phyloP scores from a whole-genome alignment of 2,113 vertebrate species.

The Barnardius zonarius region DNA sequence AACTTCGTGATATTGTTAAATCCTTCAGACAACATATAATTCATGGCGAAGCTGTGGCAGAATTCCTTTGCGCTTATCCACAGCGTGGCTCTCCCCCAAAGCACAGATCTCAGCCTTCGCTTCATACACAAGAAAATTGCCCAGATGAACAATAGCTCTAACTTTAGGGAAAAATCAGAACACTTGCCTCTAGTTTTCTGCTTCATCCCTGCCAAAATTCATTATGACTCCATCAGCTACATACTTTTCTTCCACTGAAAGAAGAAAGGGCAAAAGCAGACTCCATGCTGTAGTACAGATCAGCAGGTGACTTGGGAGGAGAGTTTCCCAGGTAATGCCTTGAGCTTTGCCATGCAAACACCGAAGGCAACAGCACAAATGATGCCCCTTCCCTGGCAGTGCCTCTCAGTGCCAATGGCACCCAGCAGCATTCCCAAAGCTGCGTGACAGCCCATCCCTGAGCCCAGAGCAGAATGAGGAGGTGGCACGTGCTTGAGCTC shows the following conservation, averaged over 20 bases:
- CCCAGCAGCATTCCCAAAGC: fast-evolving
- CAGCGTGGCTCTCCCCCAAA: conserved; percentile 27
- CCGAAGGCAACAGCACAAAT: fast-evolving
- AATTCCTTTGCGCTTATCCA: conserved; percentile 47
- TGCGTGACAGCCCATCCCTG: background rate
- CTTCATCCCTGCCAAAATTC: background rate
- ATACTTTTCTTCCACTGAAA: background rate
- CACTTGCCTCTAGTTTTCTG: background rate
- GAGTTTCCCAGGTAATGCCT: background rate
- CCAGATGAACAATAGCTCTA: conserved; percentile 21
- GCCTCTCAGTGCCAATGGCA: background rate
- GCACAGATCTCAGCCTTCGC: background rate
- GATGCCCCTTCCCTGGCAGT: background rate
- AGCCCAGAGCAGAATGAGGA: background rate
- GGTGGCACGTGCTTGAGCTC: background rate
- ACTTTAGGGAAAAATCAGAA: conserved; percentile 25
- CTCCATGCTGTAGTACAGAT: background rate
- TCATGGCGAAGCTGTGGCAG: conserved; percentile 35
- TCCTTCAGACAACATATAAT: conserved; percentile 55
- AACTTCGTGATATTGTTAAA: conserved; percentile 45
- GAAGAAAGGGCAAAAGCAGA: background rate
- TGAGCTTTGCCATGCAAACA: background rate
- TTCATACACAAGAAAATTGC: background rate
- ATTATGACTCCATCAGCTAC: background rate
- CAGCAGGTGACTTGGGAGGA: background rate